Base-by-base conservation (phyloP, 92 coral and sea anemone genomes). In the Epizoanthus illoricatus region DNA sequence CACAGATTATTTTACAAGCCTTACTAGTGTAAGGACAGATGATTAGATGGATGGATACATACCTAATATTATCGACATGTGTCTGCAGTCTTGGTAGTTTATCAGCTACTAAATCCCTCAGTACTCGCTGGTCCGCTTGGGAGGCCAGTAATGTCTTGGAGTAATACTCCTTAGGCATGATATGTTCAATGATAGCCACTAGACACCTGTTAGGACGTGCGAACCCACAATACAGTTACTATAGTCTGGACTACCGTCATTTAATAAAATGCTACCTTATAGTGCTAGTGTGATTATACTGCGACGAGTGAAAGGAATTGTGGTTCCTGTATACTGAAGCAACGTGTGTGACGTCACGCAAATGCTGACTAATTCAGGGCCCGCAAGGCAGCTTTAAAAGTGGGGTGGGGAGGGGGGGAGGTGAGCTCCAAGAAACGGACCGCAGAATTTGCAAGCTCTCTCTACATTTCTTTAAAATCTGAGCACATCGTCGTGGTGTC, bases 81-180 rank as follows among this genome's bases (percentile, higher is more conserved):
- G 92, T 88, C 60, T 85, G 81, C 4, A 93, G 86, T 80, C 95
- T 90, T 1, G 99, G 99, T 1, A 91, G 86, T 84, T 97, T 97
- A 28, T 97, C 99, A 0, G 92, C 85, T 74, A 97, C 55, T 41
- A 97, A 73, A 69, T 97, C 99, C 58, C 85, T 91, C n/a, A 97
- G 88, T 1, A 94, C 99, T 43, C 99, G 75, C 85, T 97, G 96
- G 65, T 97, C 99, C 7, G 98, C 94, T 72, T 97, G 99, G 7
- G 99, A 96, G 7, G 98, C 98, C 15, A 97, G 74, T 57, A 97
- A 65, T 12, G 99, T 97, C 75, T 88, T 88, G 33, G 95, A 90
- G 70, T 90, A 97, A 61, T 97, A 97, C 69, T 91, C 97, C 70
- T 89, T 91, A 1, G 99, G 99, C 89, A 97, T 90, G 56, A 97